phyloP scores from a whole-genome alignment of 1,140 invertebrate genomes.

The Camponotus pennsylvanicus region DNA sequence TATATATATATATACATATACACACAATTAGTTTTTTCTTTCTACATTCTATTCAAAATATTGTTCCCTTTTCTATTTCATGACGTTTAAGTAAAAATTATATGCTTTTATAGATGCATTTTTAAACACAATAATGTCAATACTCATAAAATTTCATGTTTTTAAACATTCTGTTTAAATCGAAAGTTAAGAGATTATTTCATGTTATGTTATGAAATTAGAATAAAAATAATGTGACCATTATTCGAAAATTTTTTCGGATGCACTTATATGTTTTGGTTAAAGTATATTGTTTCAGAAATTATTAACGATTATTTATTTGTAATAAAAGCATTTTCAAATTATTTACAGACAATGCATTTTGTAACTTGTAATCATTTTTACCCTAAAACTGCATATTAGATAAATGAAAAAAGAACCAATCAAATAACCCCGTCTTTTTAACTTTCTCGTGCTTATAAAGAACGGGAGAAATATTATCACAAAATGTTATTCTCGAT shows the following conservation, averaged over 20 bases:
- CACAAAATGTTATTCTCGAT: constrained; percentile 40
- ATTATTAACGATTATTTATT: constrained; percentile 66
- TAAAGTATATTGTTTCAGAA: constrained; percentile 55
- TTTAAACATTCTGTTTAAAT: not conserved
- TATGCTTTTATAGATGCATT: not conserved
- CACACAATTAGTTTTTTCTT: constrained; percentile 6
- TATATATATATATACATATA: constrained; percentile 51
- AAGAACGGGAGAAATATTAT: constrained; percentile 2
- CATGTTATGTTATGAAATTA: not conserved
- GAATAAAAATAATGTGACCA: not conserved
- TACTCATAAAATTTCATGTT: constrained; percentile 24
- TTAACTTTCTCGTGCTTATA: constrained; percentile 36
- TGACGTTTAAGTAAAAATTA: constrained; percentile 25
- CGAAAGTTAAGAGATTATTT: not conserved
- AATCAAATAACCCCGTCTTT: constrained; percentile 38
- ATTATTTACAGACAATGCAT: constrained; percentile 48
- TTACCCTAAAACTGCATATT: constrained; percentile 1
- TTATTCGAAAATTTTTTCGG: constrained; percentile 23
- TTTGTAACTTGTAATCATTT: not conserved
- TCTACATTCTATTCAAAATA: constrained; percentile 11
- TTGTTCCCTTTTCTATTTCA: constrained; percentile 10
- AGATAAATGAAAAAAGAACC: not conserved
- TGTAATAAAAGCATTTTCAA: constrained; percentile 67
- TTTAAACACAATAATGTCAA: constrained; percentile 31
- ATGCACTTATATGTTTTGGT: constrained; percentile 19